Base-by-base conservation (phyloP, 2,888 invertebrate genomes). In the Papilio elwesi region DNA sequence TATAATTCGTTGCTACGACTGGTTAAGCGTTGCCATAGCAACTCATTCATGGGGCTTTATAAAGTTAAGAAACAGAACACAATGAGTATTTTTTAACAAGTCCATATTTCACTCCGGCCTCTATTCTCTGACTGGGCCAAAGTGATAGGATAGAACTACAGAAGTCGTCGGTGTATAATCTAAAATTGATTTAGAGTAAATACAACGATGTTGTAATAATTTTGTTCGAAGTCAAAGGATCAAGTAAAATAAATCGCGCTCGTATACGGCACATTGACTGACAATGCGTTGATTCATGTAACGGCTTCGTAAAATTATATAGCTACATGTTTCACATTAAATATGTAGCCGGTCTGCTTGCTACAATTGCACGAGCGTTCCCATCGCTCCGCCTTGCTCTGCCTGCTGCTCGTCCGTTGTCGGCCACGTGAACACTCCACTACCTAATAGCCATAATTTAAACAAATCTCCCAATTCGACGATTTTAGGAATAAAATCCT, bases 391-490 rank as follows among this genome's bases (percentile, higher is more conserved):
- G 55, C 55, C 26, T 36, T 36, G 16, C 55, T 10, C 59, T 62
- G 59, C 59, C 91, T 91, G 92, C 78, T 78, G 78, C 83, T 81
- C 83, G 87, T 91, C 92, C 84, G 87, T 91, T 87, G 85, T 81
- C 91, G 85, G 84, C 87, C 89, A 88, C 85, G 83, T 89, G 89
- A 73, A 84, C 82, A 85, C 83, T 77, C 81, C 78, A 81, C 80
- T 81, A 82, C 81, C 86, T 85, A 89, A 87, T 86, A 83, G 86
- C 85, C 82, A 83, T 90, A 89, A 85, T 85, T 85, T 89, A 91
- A 91, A 91, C 92, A 92, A 91, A 90, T 85, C 85, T 83, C 80
- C 83, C 85, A 83, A 86, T 88, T 84, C 85, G 83, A 80, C 85
- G 83, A 81, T 85, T 89, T 89, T 88, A 85, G 85, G 88, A 87